Evolutionary conservation across 1,140 invertebrate species (phyloP).

Genomic region (Grapholita molesta): DNA sequence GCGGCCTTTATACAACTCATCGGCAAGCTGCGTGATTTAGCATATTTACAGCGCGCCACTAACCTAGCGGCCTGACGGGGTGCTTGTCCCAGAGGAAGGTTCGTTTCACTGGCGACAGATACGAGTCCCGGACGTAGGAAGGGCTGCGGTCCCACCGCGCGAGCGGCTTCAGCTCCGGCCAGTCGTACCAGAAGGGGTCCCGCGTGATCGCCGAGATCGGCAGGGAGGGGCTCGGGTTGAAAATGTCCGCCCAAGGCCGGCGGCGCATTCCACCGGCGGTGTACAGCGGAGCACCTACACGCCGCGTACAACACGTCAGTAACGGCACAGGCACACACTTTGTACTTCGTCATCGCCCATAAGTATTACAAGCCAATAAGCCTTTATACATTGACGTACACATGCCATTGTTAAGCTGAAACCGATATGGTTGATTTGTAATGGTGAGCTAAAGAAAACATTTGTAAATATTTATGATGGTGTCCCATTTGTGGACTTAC

Average conservation of each 20-base stretch:
- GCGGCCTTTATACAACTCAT: conserved; percentile 56
- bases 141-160: conserved; percentile 83
- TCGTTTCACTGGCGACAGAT: conserved; percentile 92
- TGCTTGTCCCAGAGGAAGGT: conserved; percentile 93
- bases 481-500: background rate
- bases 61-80: conserved; percentile 90
- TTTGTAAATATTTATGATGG: background rate
- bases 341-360: conserved; percentile 55
- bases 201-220: conserved; percentile 88
- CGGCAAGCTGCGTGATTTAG: conserved; percentile 39
- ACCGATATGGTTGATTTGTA: conserved; percentile 15
- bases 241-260: conserved; percentile 85
- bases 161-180: conserved; percentile 86
- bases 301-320: conserved; percentile 49
- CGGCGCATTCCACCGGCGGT: conserved; percentile 80
- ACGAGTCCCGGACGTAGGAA: conserved; percentile 90
- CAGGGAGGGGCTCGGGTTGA: conserved; percentile 86
- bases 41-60: conserved; percentile 63
- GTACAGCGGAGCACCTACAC: conserved; percentile 84
- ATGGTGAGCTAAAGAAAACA: background rate
- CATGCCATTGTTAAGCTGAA: conserved; percentile 24
- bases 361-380: conserved; percentile 35
- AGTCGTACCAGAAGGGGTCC: conserved; percentile 92
- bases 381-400: conserved; percentile 20
- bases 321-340: conserved; percentile 48